Evolutionary conservation across 1,140 invertebrate species (phyloP).

Genomic region (Tetragonula clypearis): DNA sequence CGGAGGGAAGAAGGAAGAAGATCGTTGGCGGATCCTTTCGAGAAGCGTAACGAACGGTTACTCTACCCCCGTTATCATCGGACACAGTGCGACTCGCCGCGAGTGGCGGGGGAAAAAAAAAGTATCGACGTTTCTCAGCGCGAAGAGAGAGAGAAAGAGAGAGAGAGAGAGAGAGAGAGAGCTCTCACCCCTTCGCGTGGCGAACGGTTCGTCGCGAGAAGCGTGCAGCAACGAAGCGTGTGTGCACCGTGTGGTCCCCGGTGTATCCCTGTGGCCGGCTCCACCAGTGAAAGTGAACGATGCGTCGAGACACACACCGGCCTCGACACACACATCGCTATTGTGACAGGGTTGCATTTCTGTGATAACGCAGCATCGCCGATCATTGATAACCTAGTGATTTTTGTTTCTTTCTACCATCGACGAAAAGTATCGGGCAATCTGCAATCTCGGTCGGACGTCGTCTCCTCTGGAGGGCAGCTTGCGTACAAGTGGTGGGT

Average conservation of each 20-base stretch:
- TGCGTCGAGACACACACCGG: slow-evolving; percentile 44
- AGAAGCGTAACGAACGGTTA: neutral
- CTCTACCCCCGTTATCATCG: slow-evolving; percentile 31
- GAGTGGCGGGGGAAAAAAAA: slow-evolving; percentile 51
- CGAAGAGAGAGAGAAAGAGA: slow-evolving; percentile 11
- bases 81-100: slow-evolving; percentile 21
- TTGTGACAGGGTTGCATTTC: slow-evolving; percentile 46
- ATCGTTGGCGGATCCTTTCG: neutral
- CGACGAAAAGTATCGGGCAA: slow-evolving; percentile 3
- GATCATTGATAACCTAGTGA: neutral
- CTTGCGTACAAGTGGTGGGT: slow-evolving; percentile 25
- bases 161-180: too few species aligned
- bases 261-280: slow-evolving; percentile 17
- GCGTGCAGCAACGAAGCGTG: slow-evolving; percentile 41
- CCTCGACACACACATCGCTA: slow-evolving; percentile 19
- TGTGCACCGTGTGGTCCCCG: slow-evolving; percentile 33
- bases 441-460: neutral
- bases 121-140: slow-evolving; percentile 65
- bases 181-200: slow-evolving; percentile 40
- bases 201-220: slow-evolving; percentile 40
- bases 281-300: slow-evolving; percentile 73
- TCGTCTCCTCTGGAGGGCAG: neutral
- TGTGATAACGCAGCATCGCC: slow-evolving; percentile 35
- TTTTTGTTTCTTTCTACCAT: neutral
- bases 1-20: neutral